Evolutionary conservation across 2,888 invertebrate genomes (phyloP).

Genomic region (Zonitis immaculata): DNA sequence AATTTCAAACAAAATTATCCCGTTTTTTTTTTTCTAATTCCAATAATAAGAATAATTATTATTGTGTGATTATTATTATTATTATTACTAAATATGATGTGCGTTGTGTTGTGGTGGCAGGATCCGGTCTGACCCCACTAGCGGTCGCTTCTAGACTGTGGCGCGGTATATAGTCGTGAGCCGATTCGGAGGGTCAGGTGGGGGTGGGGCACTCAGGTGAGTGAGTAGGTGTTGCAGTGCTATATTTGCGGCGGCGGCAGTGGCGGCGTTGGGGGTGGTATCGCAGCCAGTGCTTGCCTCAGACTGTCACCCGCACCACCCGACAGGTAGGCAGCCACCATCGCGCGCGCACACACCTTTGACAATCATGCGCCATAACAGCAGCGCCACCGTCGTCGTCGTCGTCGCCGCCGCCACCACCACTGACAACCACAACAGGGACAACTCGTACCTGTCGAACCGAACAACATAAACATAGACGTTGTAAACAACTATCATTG

Average conservation of each 20-base stretch:
- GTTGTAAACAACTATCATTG: neutral
- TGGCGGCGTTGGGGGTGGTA: slow-evolving; percentile 59
- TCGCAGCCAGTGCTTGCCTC: slow-evolving; percentile 51
- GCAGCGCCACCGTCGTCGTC: slow-evolving; percentile 19
- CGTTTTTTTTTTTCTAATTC: neutral
- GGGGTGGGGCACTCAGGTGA: slow-evolving; percentile 60
- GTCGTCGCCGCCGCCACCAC: slow-evolving; percentile 15
- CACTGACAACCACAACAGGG: slow-evolving; percentile 1
- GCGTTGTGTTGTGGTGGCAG: neutral
- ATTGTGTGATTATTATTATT: neutral
- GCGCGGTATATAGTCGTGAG: slow-evolving; percentile 38
- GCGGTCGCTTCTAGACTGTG: slow-evolving; percentile 41
- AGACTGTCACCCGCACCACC: slow-evolving; percentile 49
- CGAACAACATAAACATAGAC: neutral
- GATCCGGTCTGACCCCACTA: slow-evolving; percentile 29
- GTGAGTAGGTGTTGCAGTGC: slow-evolving; percentile 53
- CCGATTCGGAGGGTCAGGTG: slow-evolving; percentile 46
- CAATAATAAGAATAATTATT: neutral
- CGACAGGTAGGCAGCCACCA: slow-evolving; percentile 46
- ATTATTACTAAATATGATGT: neutral
- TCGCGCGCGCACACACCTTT: slow-evolving; percentile 31
- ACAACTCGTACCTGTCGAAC: slow-evolving; percentile 3
- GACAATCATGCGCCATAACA: slow-evolving; percentile 18
- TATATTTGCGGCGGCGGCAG: slow-evolving; percentile 50
- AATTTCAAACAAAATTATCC: neutral